phyloP scores from a whole-genome alignment of 2,113 vertebrate genomes.

The Lepus europaeus region DNA sequence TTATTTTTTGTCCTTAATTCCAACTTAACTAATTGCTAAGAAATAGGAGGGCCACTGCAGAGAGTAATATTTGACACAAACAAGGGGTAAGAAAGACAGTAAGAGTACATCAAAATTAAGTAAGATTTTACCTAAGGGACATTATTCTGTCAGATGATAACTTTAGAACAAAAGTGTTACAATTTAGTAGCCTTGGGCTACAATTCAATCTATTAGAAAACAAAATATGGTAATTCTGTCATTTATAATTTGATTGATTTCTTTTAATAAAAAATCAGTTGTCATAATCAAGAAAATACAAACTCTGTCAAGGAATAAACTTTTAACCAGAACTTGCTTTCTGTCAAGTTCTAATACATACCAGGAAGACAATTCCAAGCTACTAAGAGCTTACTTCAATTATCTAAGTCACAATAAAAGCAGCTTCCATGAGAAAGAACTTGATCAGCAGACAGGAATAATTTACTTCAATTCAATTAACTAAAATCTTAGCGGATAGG shows the following conservation, averaged over 20 bases:
- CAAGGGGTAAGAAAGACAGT: not conserved
- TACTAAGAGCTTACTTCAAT: not conserved
- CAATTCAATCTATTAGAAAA: constrained; percentile 2
- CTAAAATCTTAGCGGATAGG: not conserved
- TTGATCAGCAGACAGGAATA: not conserved
- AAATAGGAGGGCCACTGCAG: not conserved
- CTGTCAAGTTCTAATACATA: constrained; percentile 1
- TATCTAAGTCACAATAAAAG: constrained; percentile 56
- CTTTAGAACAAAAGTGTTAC: not conserved
- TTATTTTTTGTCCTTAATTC: not conserved
- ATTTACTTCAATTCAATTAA: constrained; percentile 13
- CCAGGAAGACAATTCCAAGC: constrained; percentile 10
- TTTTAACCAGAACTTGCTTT: not conserved
- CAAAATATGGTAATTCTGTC: not conserved
- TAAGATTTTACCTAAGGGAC: constrained; percentile 27
- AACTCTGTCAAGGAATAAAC: constrained; percentile 11
- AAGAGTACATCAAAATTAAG: constrained; percentile 55
- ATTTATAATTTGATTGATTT: not conserved
- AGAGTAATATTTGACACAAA: not conserved
- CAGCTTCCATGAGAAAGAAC: constrained; percentile 28
- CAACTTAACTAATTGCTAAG: not conserved
- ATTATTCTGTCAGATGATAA: not conserved
- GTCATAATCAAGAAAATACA: constrained; percentile 35
- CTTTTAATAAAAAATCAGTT: not conserved
- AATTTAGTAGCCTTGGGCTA: not conserved